These are phyloP conservation scores for Premnoplex brunnescens DNA, from an alignment of 2,797 vertebrate genomes.

Conservation along the genomic window DNA sequence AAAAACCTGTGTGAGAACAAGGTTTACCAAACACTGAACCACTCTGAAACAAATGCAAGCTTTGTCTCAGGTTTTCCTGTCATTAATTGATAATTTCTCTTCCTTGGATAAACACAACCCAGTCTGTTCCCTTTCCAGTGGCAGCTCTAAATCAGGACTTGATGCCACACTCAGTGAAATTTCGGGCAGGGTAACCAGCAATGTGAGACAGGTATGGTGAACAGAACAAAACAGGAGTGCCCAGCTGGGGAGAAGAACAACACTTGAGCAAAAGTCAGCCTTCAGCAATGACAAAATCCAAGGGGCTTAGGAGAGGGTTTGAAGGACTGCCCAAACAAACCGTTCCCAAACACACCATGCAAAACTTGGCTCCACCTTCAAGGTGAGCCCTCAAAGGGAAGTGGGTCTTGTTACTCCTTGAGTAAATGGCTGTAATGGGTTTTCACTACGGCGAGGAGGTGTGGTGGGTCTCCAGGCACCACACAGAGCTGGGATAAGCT, in stretches of 20 bases:
- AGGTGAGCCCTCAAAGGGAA: background rate
- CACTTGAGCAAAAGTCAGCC: background rate
- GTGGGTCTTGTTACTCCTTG: background rate
- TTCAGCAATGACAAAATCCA: background rate
- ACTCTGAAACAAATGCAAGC: background rate
- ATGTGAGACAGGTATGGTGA: accelerated
- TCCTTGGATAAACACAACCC: background rate
- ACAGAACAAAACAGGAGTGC: background rate
- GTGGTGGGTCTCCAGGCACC: background rate
- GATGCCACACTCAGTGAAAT: background rate
- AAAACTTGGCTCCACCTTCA: background rate
- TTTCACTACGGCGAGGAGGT: background rate
- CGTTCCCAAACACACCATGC: background rate
- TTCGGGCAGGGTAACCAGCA: background rate
- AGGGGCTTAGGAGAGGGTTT: background rate
- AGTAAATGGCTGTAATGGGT: background rate
- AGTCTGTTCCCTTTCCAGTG: background rate
- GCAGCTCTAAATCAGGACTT: background rate
- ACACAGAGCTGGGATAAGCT: background rate
- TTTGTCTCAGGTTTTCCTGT: background rate
- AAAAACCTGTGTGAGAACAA: background rate
- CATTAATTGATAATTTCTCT: background rate
- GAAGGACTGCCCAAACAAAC: background rate
- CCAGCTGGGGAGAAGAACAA: background rate
- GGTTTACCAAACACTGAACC: background rate